Evolutionary conservation across 2,888 invertebrate genomes (phyloP).

Genomic region (Plagodis pulveraria): DNA sequence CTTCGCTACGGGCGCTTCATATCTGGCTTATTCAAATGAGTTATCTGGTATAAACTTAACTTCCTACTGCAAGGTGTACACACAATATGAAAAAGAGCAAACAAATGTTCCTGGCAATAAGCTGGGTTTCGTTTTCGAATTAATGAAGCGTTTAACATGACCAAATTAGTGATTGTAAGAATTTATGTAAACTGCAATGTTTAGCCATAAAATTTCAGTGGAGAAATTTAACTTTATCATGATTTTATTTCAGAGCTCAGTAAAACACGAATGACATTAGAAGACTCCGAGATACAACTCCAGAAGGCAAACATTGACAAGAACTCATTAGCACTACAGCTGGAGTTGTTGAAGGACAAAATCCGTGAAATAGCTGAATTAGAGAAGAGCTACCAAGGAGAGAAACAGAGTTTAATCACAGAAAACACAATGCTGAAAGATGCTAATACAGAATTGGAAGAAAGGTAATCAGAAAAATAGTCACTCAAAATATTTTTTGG

Average conservation of each 20-base stretch:
- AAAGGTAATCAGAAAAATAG: constrained; percentile 48
- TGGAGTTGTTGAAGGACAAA: constrained; percentile 55
- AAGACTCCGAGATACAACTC: constrained; percentile 46
- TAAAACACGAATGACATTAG: constrained; percentile 49
- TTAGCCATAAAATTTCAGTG: too few relatives aligned
- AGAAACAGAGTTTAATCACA: constrained; percentile 50
- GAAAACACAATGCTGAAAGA: constrained; percentile 53
- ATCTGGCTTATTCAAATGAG: too few relatives aligned
- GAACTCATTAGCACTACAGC: constrained; percentile 49
- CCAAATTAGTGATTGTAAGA: too few relatives aligned
- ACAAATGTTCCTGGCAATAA: too few relatives aligned
- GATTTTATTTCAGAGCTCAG: constrained; percentile 51
- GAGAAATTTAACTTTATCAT: not conserved
- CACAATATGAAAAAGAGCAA: too few relatives aligned
- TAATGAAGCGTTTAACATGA: too few relatives aligned
- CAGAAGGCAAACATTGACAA: constrained; percentile 52
- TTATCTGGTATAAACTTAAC: too few relatives aligned
- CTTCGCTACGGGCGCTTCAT: too few relatives aligned
- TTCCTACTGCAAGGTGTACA: too few relatives aligned
- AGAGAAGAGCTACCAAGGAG: constrained; percentile 54
- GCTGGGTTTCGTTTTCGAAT: too few relatives aligned
- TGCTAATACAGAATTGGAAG: constrained; percentile 61
- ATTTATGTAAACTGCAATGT: too few relatives aligned
- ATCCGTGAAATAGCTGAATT: constrained; percentile 51
- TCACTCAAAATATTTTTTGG: too few relatives aligned